Evolutionary conservation across 2,888 invertebrate genomes (phyloP), one percentile per base, ranked within the genome.

Genomic region (Rhodophaea formosa): DNA sequence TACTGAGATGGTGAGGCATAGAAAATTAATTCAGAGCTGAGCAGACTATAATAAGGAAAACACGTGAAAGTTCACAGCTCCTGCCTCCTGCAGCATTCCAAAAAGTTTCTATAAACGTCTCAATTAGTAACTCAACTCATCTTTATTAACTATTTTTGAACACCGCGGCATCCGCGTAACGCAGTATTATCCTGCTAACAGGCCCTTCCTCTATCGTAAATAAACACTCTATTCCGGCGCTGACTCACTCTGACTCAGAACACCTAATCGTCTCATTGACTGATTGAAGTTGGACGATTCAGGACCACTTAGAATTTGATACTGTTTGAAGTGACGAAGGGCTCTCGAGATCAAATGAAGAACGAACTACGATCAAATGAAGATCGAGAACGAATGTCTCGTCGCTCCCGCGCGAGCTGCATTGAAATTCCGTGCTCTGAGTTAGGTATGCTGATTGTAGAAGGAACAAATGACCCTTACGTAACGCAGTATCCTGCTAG

Each of bases 151-250:
- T 39, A 39, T 39, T 39, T 39, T 5, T 39, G 12, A 12, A n/a
- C 39, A 0, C 39, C 12, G 39, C 39, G 6, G 39, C n/a, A n/a
- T n/a, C n/a, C n/a, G n/a, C 39, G n/a, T 39, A 39, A 47, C 23
- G 23, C 47, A 8, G 66, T 71, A 68, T n/a, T n/a, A n/a, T 73
- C 74, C 74, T 70, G 69, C 66, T 72, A 73, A 68, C 71, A 69
- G 73, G 66, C 71, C 70, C 75, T 65, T 74, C 75, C 74, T 72
- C 67, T 63, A 62, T 74, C 75, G 77, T 86, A 84, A 84, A 88
- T 82, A 84, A 82, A 84, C 81, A 78, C 68, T 49, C 3, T 14
- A 49, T 32, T 49, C 49, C 49, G 30, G 32, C 15, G 23, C 32
- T 49, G 47, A 47, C 30, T 49, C 49, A 49, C 15, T 15, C 10